Evolutionary conservation across 2,113 vertebrate genomes (phyloP).

Genomic region (Cinclus cinclus): DNA sequence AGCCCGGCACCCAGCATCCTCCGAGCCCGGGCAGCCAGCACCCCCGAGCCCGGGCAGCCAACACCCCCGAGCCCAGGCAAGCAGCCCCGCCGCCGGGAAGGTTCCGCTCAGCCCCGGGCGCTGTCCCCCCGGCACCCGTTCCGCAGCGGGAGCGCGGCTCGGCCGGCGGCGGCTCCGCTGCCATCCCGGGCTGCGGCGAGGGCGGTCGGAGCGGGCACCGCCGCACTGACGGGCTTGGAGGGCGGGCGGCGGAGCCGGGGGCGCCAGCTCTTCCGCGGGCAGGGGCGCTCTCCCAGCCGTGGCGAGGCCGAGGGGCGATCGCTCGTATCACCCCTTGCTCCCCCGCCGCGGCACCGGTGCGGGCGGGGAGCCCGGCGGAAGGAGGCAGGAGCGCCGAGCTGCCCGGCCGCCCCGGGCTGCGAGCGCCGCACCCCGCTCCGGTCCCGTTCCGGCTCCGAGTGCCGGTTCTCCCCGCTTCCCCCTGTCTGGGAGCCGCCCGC

Average conservation of each 20-base stretch:
- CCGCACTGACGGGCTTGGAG: not conserved
- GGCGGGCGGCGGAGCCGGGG: not conserved
- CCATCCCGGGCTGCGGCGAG: not conserved
- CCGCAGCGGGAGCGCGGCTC: not conserved
- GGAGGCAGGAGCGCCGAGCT: not conserved
- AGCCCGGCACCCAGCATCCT: too few species aligned
- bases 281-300: not conserved
- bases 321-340: not conserved
- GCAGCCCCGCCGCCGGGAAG: not conserved
- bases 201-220: not conserved
- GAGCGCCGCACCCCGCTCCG: not conserved
- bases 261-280: not conserved
- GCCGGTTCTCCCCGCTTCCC: not conserved
- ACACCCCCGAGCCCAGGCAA: too few species aligned
- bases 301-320: not conserved
- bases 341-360: too few species aligned
- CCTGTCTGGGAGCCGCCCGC: too few species aligned
- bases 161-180: not conserved
- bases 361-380: not conserved
- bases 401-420: not conserved
- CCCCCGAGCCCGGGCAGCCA: not conserved
- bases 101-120: not conserved
- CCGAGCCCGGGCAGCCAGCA: not conserved
- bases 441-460: not conserved
- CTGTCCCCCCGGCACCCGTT: not conserved